Conservation (phyloP, 2,888 invertebrate species). For the Protodeltote pygarga region DNA sequence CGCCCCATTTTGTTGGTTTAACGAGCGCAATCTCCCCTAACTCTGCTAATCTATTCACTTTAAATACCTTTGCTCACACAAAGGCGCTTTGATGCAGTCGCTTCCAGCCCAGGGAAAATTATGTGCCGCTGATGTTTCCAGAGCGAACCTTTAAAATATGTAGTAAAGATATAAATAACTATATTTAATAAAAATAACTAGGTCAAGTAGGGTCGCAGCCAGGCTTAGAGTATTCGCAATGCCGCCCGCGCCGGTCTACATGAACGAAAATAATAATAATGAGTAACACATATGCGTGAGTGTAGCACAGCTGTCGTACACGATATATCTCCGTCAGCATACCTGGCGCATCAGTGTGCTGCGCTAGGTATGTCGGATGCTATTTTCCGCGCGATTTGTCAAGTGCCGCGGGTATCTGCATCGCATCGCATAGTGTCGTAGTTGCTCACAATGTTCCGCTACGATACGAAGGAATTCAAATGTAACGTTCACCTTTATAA, state of each 20-base stretch:
- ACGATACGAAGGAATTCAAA: too few relatives aligned
- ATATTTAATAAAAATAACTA: too few relatives aligned
- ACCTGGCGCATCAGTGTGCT: neutral
- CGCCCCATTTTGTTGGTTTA: slow-evolving; percentile 44
- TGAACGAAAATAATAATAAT: too few relatives aligned
- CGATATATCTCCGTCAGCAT: too few relatives aligned
- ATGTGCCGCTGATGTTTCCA: slow-evolving; percentile 14
- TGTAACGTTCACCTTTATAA: too few relatives aligned
- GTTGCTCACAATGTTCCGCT: neutral
- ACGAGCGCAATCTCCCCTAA: slow-evolving; percentile 38
- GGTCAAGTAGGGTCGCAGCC: too few relatives aligned
- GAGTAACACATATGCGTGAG: too few relatives aligned
- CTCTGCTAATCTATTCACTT: slow-evolving; percentile 47
- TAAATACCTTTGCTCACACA: slow-evolving; percentile 37
- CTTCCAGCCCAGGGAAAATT: slow-evolving; percentile 8
- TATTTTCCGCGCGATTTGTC: slow-evolving; percentile 9
- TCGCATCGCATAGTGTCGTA: neutral
- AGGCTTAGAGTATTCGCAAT: too few relatives aligned
- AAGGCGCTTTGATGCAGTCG: slow-evolving; percentile 41
- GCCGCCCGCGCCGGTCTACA: too few relatives aligned
- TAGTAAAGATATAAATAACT: too few relatives aligned
- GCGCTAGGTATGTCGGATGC: neutral
- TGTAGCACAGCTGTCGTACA: too few relatives aligned
- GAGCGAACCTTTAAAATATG: too few relatives aligned
- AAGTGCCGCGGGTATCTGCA: neutral